phyloP scores from a whole-genome alignment of 2,888 invertebrate species.

The Latheticus oryzae region DNA sequence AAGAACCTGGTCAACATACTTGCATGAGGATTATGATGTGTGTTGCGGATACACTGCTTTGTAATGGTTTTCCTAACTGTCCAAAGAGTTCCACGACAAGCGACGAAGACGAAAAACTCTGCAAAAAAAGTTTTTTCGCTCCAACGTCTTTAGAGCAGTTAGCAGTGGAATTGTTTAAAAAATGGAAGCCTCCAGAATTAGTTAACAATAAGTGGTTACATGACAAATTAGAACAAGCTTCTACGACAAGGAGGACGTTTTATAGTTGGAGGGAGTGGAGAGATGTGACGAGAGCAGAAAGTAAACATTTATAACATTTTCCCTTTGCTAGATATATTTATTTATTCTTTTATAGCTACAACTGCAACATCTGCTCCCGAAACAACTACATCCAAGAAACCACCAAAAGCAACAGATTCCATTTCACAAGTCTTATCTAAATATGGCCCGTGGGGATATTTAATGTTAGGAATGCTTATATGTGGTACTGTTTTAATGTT shows the following conservation, averaged over 20 bases:
- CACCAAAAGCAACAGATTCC: slow-evolving; percentile 53
- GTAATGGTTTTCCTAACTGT: slow-evolving; percentile 76
- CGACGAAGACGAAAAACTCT: slow-evolving; percentile 61
- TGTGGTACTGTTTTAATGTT: slow-evolving; percentile 78
- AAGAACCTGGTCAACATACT: slow-evolving; percentile 55
- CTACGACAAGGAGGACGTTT: slow-evolving; percentile 25
- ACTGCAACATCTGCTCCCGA: slow-evolving; percentile 15
- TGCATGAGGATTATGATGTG: slow-evolving; percentile 67
- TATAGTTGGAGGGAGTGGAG: slow-evolving; percentile 47
- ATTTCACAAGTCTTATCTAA: slow-evolving; percentile 73
- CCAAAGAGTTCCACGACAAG: slow-evolving; percentile 70
- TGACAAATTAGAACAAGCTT: slow-evolving; percentile 33
- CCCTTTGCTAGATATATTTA: no score
- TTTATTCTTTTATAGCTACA: slow-evolving; percentile 18
- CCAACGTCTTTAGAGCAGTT: slow-evolving; percentile 53
- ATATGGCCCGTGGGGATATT: slow-evolving; percentile 80
- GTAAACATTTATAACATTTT: slow-evolving; percentile 34
- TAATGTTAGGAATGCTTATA: slow-evolving; percentile 77
- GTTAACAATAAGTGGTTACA: slow-evolving; percentile 43
- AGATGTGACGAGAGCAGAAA: slow-evolving; percentile 38
- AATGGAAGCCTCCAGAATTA: slow-evolving; percentile 46
- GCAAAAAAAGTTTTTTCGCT: slow-evolving; percentile 47
- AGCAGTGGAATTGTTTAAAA: slow-evolving; percentile 54
- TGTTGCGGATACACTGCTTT: slow-evolving; percentile 74
- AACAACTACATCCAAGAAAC: slow-evolving; percentile 23